These are phyloP conservation scores for Ectemnius continuus DNA, from an alignment of 2,888 invertebrate genomes.

Conservation along the genomic window DNA sequence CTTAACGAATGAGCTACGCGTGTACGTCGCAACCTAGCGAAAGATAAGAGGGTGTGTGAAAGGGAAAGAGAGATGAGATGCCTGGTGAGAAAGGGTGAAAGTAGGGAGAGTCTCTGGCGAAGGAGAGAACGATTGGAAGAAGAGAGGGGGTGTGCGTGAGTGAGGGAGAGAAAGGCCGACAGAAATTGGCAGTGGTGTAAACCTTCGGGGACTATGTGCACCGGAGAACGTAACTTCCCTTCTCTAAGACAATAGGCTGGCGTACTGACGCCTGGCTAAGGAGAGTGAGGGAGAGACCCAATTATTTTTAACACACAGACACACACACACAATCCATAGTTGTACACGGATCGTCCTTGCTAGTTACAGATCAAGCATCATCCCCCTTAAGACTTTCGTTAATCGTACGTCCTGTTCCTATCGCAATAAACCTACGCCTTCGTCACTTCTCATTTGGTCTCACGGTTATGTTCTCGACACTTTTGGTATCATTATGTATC, in stretches of 20 bases:
- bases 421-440: no score
- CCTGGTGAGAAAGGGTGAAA: constrained; percentile 5
- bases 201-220: constrained; percentile 32
- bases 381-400: neutral
- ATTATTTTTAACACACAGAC: constrained; percentile 30
- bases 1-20: constrained; percentile 47
- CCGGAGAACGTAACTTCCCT: constrained; percentile 43
- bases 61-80: constrained; percentile 15
- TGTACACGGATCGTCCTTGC: constrained; percentile 34
- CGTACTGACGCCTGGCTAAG: constrained; percentile 53
- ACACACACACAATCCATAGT: constrained; percentile 28
- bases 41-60: constrained; percentile 27
- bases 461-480: constrained; percentile 12
- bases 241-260: constrained; percentile 49
- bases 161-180: constrained; percentile 32
- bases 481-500: constrained; percentile 15
- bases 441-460: neutral
- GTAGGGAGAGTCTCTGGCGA: constrained; percentile 3
- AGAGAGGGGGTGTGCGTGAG: constrained; percentile 21
- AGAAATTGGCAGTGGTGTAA: constrained; percentile 27
- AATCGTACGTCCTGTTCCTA: neutral
- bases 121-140: constrained; percentile 2
- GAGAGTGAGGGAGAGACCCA: constrained; percentile 48
- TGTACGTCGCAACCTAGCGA: constrained; percentile 18
- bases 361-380: constrained; percentile 32